Evolutionary conservation across 2,797 vertebrate genomes (phyloP).

Genomic region (Fistularia tabacaria): DNA sequence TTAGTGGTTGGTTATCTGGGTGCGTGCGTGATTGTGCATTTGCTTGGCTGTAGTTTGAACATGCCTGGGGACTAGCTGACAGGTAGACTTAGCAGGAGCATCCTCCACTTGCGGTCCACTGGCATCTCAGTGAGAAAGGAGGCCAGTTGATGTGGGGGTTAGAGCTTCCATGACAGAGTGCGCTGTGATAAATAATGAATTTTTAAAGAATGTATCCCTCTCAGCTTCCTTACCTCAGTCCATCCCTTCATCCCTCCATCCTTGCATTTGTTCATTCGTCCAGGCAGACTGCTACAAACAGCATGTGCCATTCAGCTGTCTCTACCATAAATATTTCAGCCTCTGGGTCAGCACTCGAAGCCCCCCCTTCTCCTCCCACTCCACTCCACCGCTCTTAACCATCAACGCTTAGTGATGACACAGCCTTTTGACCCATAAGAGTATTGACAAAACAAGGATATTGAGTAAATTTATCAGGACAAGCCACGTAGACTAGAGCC

Average conservation of each 20-base stretch:
- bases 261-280: constrained; percentile 39
- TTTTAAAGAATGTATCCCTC: constrained; percentile 66
- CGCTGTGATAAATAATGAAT: constrained; percentile 74
- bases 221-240: constrained; percentile 47
- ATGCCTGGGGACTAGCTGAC: constrained; percentile 47
- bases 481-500: constrained; percentile 1
- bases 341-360: constrained; percentile 32
- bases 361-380: not conserved
- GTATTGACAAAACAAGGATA: constrained; percentile 63
- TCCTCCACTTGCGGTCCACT: constrained; percentile 52
- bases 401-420: constrained; percentile 57
- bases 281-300: constrained; percentile 46
- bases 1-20: constrained; percentile 6
- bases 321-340: constrained; percentile 69
- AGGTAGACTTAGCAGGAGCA: constrained; percentile 58
- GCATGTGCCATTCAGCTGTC: constrained; percentile 40
- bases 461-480: constrained; percentile 44
- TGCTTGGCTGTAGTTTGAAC: constrained; percentile 14
- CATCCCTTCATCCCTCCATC: constrained; percentile 42
- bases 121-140: constrained; percentile 65
- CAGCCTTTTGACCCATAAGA: constrained; percentile 66
- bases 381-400: constrained; percentile 36
- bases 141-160: constrained; percentile 76
- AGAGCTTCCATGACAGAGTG: constrained; percentile 63
- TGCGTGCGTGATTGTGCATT: not conserved